A percentile compares a stretch with the other conserved stretches of the same genome.
These are phyloP conservation scores for Umimayanthus kanabou DNA, from an alignment of 92 coral and sea anemone genomes.

Conservation along the genomic window DNA sequence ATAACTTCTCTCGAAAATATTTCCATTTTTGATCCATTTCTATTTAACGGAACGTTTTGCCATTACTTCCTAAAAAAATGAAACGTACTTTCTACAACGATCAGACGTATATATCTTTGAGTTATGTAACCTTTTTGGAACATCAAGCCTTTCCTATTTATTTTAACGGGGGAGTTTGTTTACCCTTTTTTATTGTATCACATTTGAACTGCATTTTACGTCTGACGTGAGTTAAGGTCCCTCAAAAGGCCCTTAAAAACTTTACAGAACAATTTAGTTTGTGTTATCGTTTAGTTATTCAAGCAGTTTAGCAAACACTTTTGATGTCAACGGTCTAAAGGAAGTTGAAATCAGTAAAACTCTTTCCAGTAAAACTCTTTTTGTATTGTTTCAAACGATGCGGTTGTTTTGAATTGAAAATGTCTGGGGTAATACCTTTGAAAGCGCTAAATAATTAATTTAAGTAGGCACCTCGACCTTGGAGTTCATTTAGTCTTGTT, in stretches of 20 bases:
- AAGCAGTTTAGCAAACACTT: background rate
- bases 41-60: background rate
- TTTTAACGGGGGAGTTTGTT: conserved; percentile 2
- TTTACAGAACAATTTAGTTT: background rate
- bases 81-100: background rate
- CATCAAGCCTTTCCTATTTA: background rate
- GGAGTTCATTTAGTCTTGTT: conserved; percentile 16
- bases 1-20: background rate
- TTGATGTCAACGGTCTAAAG: background rate
- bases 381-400: background rate
- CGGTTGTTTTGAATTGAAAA: conserved; percentile 14
- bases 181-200: background rate
- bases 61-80: background rate
- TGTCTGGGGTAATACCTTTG: conserved; percentile 10
- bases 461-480: conserved; percentile 13
- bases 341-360: background rate
- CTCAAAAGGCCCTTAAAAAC: background rate
- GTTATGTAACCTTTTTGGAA: background rate
- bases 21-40: background rate
- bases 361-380: background rate
- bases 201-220: conserved; percentile 5
- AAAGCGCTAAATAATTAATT: conserved; percentile 43
- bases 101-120: no score
- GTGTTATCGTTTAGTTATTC: background rate
- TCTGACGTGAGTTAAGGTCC: background rate